Base-by-base conservation (phyloP, 2,113 vertebrate species). In the Alexandromys fortis region DNA sequence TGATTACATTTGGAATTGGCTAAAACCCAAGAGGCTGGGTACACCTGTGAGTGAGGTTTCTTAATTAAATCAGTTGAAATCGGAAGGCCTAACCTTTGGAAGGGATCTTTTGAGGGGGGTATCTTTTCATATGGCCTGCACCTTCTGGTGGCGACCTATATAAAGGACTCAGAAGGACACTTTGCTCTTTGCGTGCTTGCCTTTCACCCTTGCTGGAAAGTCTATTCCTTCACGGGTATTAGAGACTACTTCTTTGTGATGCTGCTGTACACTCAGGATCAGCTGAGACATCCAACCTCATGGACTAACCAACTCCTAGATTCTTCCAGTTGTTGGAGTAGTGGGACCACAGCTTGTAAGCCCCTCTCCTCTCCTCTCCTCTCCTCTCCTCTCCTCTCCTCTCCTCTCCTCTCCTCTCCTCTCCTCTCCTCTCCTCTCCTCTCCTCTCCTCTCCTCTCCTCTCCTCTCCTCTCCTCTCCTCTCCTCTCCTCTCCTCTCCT, bases 401-500 rank as follows among this genome's bases (percentile, higher is more conserved):
- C 21, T 12, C 49, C 47, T 49, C 49, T 12, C 49, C 10, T 11
- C 10, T 12, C 10, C 49, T 11, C 49, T 49, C 49, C 10, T 2
- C 0, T 2, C 10, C 49, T 11, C 49, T 11, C 49, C n/a, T n/a
- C n/a, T n/a, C n/a, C n/a, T n/a, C n/a, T n/a, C 6, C 19, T 58
- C 55, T 58, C 17, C 19, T 58, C 17, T 58, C 16, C 55, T 58
- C 16, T 5, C 55, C 16, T 13, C 16, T 7, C 6, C 61, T 9
- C 58, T 22, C 61, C 2, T 7, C 8, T 22, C 61, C 21, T 63
- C 7, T 24, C 6, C 22, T 49, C 21, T 12, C 49, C 47, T 49
- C 49, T 12, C 6, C 19, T 58, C 55, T 58, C 17, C 19, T 58
- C 17, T 58, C 16, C 55, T 58, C 16, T 5, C 55, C 16, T 13